phyloP scores from a whole-genome alignment of 2,888 invertebrate genomes.

The Cataglyphis altisquamis region DNA sequence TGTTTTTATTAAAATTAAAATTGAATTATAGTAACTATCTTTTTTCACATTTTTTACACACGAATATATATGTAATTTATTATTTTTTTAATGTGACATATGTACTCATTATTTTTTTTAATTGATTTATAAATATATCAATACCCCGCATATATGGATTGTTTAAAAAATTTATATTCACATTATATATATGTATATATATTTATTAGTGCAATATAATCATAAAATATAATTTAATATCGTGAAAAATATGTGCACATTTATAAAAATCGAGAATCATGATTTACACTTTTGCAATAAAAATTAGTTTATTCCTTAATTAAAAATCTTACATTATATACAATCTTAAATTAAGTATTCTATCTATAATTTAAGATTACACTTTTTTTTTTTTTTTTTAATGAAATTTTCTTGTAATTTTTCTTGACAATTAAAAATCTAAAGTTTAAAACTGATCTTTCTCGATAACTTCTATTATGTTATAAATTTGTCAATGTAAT shows the following conservation, averaged over 20 bases:
- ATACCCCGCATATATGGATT: not conserved
- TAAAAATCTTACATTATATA: not conserved
- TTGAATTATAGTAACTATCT: not conserved
- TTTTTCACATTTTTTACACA: not conserved
- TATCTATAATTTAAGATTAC: not conserved
- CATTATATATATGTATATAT: too few relatives aligned
- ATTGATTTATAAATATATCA: not conserved
- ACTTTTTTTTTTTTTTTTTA: too few relatives aligned
- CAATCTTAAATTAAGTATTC: not conserved
- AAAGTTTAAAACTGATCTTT: not conserved
- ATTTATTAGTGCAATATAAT: too few relatives aligned
- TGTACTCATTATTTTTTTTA: not conserved
- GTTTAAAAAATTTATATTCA: too few relatives aligned
- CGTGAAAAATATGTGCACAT: not conserved
- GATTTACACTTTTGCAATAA: not conserved
- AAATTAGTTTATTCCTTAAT: not conserved
- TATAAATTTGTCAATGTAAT: slow-evolving; percentile 23
- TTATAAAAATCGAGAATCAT: not conserved
- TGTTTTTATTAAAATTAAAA: slow-evolving; percentile 3
- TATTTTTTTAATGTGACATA: too few relatives aligned
- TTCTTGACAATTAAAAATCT: not conserved
- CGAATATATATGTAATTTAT: not conserved
- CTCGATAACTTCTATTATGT: not conserved
- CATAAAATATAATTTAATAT: not conserved
- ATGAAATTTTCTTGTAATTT: not conserved